Evolutionary conservation across 2,797 vertebrate genomes (phyloP), one percentile per base, ranked within the genome.

Genomic region (Apogon hyalosoma): DNA sequence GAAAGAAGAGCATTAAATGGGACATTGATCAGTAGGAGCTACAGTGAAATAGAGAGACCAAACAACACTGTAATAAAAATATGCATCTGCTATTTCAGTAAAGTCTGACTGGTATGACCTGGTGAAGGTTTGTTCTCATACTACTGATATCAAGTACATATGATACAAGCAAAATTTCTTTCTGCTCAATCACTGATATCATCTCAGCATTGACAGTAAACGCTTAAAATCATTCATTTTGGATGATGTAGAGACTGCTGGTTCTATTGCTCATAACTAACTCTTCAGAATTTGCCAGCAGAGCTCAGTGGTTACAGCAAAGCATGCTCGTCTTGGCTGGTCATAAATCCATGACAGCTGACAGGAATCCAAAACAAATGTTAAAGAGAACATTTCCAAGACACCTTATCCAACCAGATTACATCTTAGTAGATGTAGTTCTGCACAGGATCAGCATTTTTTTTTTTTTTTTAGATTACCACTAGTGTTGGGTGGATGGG

Each of bases 281-380:
- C 72, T 79, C 64, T 46, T 60, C 68, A 47, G 47, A 51, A 63
- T 63, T 45, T 53, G 57, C 56, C 33, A 15, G 46, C 24, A 45
- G 60, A 24, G 38, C 58, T 81, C 69, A 19, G 38, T 24, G 36
- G 49, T 69, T 60, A 75, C 47, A 69, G 68, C 42, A 24, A 58
- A 62, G 67, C 50, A 47, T 18, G 52, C 7, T 75, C 62, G 54
- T 72, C 68, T 54, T 45, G 47, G 48, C 61, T 45, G 53, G 64
- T 75, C 46, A 62, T 73, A 60, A 77, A 81, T 66, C 64, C 45
- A 73, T 77, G 46, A 55, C 28, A 50, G 38, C 33, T 50, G 11
- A 45, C 11, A 63, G 13, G 47, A 73, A 64, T 57, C 49, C 46
- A 63, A 64, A 76, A 76, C 36, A 61, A 81, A 69, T 49, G 48